A percentile compares a stretch with the other conserved stretches of the same genome.
Conservation (phyloP, 1,140 invertebrate genomes). For the Spodoptera litura region DNA sequence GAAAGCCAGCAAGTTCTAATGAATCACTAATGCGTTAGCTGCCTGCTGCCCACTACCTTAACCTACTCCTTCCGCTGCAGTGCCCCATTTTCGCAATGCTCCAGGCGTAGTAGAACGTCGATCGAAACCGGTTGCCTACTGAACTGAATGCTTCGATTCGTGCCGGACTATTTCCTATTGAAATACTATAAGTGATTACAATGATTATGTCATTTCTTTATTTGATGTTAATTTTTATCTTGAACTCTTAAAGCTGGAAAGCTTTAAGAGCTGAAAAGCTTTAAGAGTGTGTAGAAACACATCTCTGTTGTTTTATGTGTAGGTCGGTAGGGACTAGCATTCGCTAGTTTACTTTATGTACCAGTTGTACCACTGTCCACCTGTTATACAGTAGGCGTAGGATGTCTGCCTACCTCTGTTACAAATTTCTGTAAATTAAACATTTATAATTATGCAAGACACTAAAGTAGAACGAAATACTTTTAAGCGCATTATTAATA, state of each 20-base stretch:
- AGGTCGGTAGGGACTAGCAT: too few species aligned
- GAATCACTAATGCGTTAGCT: conserved; percentile 69
- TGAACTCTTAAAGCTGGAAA: background rate
- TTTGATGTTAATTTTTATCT: conserved; percentile 8
- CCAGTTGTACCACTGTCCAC: background rate
- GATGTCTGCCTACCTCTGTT: background rate
- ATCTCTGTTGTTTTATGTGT: background rate
- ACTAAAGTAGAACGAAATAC: too few species aligned
- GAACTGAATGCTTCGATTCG: conserved; percentile 21
- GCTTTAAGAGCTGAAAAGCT: too few species aligned
- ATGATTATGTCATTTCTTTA: background rate
- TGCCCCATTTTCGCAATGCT: conserved; percentile 70
- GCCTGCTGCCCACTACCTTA: conserved; percentile 63
- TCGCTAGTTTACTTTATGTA: too few species aligned
- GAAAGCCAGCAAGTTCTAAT: conserved; percentile 66
- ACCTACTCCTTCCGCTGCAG: conserved; percentile 67
- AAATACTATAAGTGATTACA: background rate
- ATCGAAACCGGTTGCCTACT: conserved; percentile 31
- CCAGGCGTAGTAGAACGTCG: conserved; percentile 26
- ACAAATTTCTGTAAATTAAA: background rate
- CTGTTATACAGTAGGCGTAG: conserved; percentile 6
- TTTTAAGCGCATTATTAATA: too few species aligned
- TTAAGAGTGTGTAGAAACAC: too few species aligned
- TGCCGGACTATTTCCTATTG: conserved; percentile 18
- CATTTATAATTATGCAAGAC: too few species aligned